Evolutionary conservation across 37 sponge, comb jelly and placozoan genomes (phyloP).

Genomic region (Chondrosia reniformis): DNA sequence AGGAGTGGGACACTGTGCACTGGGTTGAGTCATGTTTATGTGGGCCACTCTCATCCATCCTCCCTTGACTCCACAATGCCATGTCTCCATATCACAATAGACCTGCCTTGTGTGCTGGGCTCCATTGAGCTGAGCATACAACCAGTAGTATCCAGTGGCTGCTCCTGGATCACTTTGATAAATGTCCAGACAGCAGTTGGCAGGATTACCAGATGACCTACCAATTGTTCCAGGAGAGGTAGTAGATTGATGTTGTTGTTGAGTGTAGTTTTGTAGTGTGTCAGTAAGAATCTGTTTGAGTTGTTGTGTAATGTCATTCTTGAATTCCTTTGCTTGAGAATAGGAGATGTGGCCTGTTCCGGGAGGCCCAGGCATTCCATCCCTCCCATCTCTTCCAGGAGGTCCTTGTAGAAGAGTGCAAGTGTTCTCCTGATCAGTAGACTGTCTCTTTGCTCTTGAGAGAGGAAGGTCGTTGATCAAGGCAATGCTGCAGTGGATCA

Average conservation of each 20-base stretch:
- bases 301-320: neutral
- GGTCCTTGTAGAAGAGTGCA: no score
- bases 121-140: neutral
- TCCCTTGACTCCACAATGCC: neutral
- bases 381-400: neutral
- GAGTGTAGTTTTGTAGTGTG: neutral
- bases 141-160: neutral
- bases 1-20: neutral
- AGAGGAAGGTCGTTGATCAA: no score
- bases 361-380: constrained; percentile 4
- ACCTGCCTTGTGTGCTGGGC: neutral
- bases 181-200: neutral
- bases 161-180: neutral
- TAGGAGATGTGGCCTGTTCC: neutral
- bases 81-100: constrained; percentile 5
- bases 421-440: no score
- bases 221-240: neutral
- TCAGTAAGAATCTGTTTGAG: neutral
- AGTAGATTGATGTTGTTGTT: neutral
- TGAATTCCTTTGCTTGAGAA: neutral
- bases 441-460: no score
- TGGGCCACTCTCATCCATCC: constrained; percentile 7
- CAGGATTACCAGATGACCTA: neutral
- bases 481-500: no score
- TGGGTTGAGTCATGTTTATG: constrained; percentile 9